Evolutionary conservation across 1,140 invertebrate species (phyloP).

Genomic region (Vollenhovia emeryi): DNA sequence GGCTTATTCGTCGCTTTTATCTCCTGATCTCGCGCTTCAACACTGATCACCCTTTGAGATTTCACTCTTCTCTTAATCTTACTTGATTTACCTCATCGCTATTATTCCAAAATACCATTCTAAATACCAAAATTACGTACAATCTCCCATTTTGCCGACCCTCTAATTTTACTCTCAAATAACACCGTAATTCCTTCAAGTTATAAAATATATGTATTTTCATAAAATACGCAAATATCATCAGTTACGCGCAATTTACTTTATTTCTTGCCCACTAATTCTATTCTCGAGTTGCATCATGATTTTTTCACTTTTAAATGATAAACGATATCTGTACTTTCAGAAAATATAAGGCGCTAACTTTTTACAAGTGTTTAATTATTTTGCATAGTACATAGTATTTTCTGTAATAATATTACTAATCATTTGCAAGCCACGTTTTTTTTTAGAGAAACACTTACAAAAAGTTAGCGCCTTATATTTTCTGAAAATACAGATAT

Average conservation of each 20-base stretch:
- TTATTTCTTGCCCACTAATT: not conserved
- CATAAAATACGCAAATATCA: too few species aligned
- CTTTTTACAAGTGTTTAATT: not conserved
- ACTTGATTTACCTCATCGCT: not conserved
- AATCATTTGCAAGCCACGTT: too few species aligned
- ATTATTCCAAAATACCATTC: not conserved
- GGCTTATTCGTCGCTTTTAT: conserved; percentile 27
- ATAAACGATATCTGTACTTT: not conserved
- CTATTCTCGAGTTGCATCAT: not conserved
- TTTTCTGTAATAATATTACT: too few species aligned
- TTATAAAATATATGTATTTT: not conserved
- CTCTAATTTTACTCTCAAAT: not conserved
- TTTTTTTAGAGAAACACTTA: too few species aligned
- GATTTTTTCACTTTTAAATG: not conserved
- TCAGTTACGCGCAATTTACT: too few species aligned
- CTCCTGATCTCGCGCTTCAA: not conserved
- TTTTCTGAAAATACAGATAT: too few species aligned
- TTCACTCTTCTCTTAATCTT: conserved; percentile 16
- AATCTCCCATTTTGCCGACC: not conserved
- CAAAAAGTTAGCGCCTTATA: too few species aligned
- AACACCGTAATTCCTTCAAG: not conserved
- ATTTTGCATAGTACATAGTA: too few species aligned
- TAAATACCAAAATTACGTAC: too few species aligned
- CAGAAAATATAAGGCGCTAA: not conserved
- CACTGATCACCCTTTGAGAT: not conserved